Base-by-base conservation (phyloP, 2,888 invertebrate species). In the Chelonus formosanus region DNA sequence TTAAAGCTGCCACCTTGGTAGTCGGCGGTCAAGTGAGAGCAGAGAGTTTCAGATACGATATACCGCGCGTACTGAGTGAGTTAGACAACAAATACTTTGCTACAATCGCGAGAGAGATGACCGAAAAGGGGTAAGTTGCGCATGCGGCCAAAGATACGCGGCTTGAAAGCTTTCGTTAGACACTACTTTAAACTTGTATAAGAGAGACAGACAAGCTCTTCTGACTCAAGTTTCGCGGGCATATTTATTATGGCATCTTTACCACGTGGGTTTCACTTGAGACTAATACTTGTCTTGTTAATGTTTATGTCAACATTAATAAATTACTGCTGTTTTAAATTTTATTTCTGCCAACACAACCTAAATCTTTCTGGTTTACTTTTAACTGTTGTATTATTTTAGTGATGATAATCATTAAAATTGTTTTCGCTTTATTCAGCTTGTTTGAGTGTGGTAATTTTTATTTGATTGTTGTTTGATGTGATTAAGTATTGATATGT, bases 11-110 rank as follows among this genome's bases (percentile, higher is more conserved):
- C 76, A 76, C 75, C 75, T 73, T 74, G 78, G 77, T 74, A 76
- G 79, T 74, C 80, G 76, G 71, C 78, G 78, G 76, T 78, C 78
- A 76, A 81, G 78, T 81, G 81, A 78, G 75, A 77, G 71, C 70
- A 71, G 59, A 71, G 67, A 56, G 65, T 69, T 70, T 56, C 61
- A 63, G 63, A 63, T 56, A 36, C 54, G 53, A 55, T 50, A 52
- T 44, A 53, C 48, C 62, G 65, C 62, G 70, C 70, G 59, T 57
- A 63, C 61, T 47, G 57, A 65, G 68, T 66, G 69, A 69, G 68
- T 61, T 54, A 36, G 63, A 56, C 35, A 36, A 53, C 47, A 54
- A 57, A 43, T 45, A 45, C 55, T 64, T 63, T 58, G 65, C 65
- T 63, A 59, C 55, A 65, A 68, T 70, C 70, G 70, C 65, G 71